phyloP scores from a whole-genome alignment of 1,140 invertebrate genomes.

The Euwallacea fornicatus region DNA sequence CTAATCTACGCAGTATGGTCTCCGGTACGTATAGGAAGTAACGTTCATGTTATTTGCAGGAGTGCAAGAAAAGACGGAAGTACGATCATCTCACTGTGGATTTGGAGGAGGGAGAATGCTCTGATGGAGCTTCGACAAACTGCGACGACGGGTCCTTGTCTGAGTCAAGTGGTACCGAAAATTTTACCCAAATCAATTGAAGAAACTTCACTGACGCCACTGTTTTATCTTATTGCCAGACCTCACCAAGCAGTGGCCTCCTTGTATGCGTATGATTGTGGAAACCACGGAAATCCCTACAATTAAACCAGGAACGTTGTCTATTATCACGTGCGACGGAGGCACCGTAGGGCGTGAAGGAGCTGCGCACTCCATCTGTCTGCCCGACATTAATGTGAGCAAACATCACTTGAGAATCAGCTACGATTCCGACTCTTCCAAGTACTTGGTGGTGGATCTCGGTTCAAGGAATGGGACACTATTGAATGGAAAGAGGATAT shows the following conservation, averaged over 20 bases:
- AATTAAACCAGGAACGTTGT: constrained; percentile 75
- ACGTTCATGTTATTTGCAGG: constrained; percentile 57
- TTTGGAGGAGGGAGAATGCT: constrained; percentile 70
- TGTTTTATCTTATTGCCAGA: constrained; percentile 58
- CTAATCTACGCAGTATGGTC: constrained; percentile 55
- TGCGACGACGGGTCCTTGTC: constrained; percentile 37
- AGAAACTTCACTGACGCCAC: neutral
- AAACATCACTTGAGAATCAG: constrained; percentile 72
- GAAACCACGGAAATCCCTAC: constrained; percentile 68
- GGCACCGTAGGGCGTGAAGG: constrained; percentile 84
- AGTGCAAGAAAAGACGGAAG: constrained; percentile 44
- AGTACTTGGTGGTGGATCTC: constrained; percentile 75
- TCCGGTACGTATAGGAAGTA: constrained; percentile 58
- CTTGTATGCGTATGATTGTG: constrained; percentile 86
- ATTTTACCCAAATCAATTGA: constrained; percentile 12
- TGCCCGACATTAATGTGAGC: constrained; percentile 81
- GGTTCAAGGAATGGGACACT: constrained; percentile 87
- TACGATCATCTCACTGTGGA: constrained; percentile 43
- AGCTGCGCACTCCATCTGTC: constrained; percentile 67
- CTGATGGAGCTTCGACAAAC: constrained; percentile 50
- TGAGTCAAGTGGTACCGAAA: constrained; percentile 42
- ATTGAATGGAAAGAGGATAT: constrained; percentile 76
- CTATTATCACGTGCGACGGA: constrained; percentile 84
- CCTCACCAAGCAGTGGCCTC: constrained; percentile 72
- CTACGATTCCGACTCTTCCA: constrained; percentile 62